These are phyloP conservation scores for Cryptus armator DNA, from an alignment of 2,888 invertebrate species.

Conservation along the genomic window DNA sequence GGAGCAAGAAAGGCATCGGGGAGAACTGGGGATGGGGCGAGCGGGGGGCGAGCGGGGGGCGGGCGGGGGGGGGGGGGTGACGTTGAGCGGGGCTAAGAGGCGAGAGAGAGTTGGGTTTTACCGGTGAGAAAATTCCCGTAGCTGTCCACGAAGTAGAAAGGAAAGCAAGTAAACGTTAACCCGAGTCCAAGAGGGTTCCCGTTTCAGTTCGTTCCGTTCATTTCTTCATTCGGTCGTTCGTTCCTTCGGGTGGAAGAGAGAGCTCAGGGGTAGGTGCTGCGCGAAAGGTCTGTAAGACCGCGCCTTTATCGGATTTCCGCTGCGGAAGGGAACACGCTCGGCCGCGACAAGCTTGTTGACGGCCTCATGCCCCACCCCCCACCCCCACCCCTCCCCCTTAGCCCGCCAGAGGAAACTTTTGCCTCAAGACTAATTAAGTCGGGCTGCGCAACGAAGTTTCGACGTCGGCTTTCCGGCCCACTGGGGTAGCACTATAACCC, in stretches of 20 bases:
- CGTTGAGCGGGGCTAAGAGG: not conserved
- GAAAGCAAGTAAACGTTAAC: conserved; percentile 6
- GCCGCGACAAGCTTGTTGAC: conserved; percentile 78
- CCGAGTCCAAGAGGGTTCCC: conserved; percentile 2
- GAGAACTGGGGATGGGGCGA: no score
- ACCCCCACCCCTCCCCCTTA: conserved; percentile 10
- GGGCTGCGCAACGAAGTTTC: conserved; percentile 71
- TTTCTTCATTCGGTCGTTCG: conserved; percentile 37
- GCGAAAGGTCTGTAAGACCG: conserved; percentile 61
- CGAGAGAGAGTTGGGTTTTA: conserved; percentile 18
- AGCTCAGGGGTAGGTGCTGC: conserved; percentile 16
- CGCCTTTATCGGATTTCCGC: conserved; percentile 68
- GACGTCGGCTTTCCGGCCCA: conserved; percentile 69
- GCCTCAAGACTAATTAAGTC: conserved; percentile 79
- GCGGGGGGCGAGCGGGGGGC: no score
- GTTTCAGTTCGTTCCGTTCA: conserved; percentile 52
- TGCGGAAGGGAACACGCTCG: conserved; percentile 64
- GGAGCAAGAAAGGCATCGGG: conserved; percentile 1
- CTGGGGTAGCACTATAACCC: conserved; percentile 47
- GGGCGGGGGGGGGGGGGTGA: not conserved
- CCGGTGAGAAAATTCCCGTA: conserved; percentile 46
- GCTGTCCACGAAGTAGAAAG: conserved; percentile 27
- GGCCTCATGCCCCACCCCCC: conserved; percentile 73
- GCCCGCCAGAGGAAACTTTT: conserved; percentile 74
- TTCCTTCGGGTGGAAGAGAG: conserved; percentile 1